Conservation (phyloP, 2,797 vertebrate genomes). For the Syndactyla subalaris region DNA sequence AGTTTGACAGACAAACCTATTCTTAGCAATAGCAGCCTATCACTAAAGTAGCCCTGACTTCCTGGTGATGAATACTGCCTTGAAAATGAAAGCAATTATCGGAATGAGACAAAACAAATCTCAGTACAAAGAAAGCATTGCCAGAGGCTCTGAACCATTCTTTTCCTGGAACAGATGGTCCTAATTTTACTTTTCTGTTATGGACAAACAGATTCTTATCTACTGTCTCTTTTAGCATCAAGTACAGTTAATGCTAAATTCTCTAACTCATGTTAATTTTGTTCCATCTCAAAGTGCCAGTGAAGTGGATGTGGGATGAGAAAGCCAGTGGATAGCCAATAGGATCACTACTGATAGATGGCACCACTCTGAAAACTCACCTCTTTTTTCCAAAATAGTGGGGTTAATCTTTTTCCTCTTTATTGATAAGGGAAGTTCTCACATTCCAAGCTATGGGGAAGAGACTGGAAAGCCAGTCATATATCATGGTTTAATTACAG, state of each 20-base stretch:
- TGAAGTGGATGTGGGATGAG: neutral
- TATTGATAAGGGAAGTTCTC: neutral
- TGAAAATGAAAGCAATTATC: neutral
- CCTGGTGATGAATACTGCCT: neutral
- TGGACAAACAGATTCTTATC: neutral
- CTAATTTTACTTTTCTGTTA: neutral
- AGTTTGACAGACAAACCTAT: neutral
- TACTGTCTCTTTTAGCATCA: neutral
- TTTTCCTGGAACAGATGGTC: neutral
- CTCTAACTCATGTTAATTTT: neutral
- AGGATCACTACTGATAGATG: neutral
- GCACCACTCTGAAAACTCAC: neutral
- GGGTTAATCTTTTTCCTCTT: neutral
- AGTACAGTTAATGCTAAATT: neutral
- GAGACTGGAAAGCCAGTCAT: neutral
- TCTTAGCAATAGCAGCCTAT: neutral
- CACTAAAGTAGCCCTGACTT: neutral
- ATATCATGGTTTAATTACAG: rapidly evolving
- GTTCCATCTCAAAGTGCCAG: neutral
- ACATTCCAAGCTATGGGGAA: neutral
- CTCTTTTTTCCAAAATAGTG: neutral
- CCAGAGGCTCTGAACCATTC: neutral
- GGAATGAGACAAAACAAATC: neutral
- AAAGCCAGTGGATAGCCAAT: neutral
- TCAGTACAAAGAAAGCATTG: neutral